Conservation (phyloP, 2,113 vertebrate genomes). For the Xenus cinereus region DNA sequence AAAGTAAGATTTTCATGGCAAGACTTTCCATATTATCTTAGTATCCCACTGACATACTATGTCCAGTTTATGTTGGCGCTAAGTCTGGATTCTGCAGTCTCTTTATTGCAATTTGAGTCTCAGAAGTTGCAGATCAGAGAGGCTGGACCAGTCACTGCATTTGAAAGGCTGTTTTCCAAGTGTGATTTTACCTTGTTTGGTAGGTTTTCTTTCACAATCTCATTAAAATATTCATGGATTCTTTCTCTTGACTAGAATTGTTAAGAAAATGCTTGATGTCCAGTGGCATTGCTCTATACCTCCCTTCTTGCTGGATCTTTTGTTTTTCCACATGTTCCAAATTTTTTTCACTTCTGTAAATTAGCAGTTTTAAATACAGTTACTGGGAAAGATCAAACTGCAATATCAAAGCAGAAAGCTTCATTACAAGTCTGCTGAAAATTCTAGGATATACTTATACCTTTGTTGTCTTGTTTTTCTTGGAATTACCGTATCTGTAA, state of each 20-base stretch:
- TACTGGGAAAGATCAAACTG: background rate
- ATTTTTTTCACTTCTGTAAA: background rate
- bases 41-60: background rate
- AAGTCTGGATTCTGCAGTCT: background rate
- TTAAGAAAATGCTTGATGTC: background rate
- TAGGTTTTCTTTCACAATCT: background rate
- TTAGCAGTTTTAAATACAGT: background rate
- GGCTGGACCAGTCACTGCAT: background rate
- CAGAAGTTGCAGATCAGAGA: background rate
- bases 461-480: background rate
- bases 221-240: background rate
- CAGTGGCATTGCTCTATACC: background rate
- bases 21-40: background rate
- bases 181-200: background rate
- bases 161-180: background rate
- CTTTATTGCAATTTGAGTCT: background rate
- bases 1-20: background rate
- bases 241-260: background rate
- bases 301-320: background rate
- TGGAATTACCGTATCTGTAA: background rate
- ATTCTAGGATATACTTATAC: background rate
- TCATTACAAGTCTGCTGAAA: background rate
- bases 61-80: background rate
- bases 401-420: background rate
- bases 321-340: background rate